These are phyloP conservation scores for Drosophila mauritiana DNA, from an alignment of 1,140 invertebrate genomes.

Conservation along the genomic window DNA sequence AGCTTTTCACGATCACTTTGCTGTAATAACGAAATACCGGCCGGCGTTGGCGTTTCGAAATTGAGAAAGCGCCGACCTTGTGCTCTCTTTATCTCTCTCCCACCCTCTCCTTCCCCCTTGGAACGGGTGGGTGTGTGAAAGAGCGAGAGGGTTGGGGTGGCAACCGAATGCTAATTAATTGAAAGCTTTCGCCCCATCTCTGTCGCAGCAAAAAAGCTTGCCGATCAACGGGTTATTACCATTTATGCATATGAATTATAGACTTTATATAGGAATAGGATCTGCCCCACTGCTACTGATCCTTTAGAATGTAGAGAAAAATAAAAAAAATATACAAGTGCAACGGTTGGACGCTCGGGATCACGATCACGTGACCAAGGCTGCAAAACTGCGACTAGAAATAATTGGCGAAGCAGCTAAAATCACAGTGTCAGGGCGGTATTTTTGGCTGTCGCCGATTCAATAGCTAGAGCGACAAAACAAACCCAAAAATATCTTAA, in stretches of 20 bases:
- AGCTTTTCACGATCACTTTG: slow-evolving; percentile 42
- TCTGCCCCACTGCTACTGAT: not conserved
- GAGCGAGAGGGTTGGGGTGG: slow-evolving; percentile 17
- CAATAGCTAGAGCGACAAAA: slow-evolving; percentile 44
- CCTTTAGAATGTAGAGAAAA: slow-evolving; percentile 2
- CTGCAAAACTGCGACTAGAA: slow-evolving; percentile 35
- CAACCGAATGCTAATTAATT: slow-evolving; percentile 44
- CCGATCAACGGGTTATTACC: slow-evolving; percentile 20
- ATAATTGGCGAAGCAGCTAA: slow-evolving; percentile 32
- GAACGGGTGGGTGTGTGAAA: not conserved
- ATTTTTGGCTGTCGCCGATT: slow-evolving; percentile 63
- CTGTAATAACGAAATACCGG: slow-evolving; percentile 70
- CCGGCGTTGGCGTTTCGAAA: slow-evolving; percentile 48
- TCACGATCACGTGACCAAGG: slow-evolving; percentile 46
- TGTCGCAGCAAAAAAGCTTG: slow-evolving; percentile 24
- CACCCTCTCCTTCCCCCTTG: not conserved
- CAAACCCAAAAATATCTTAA: slow-evolving; percentile 61
- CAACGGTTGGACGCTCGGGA: slow-evolving; percentile 14
- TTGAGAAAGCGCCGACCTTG: slow-evolving; percentile 50
- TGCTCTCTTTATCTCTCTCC: not conserved
- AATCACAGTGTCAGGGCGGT: slow-evolving; percentile 46
- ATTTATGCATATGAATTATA: slow-evolving; percentile 43
- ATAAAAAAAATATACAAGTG: not conserved
- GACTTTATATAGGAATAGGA: not conserved
- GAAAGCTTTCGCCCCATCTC: slow-evolving; percentile 20